Percentiles rank a stretch among this genome's conserved stretches.
Conservation (phyloP, 2,888 invertebrate genomes). For the Coenonympha glycerion region DNA sequence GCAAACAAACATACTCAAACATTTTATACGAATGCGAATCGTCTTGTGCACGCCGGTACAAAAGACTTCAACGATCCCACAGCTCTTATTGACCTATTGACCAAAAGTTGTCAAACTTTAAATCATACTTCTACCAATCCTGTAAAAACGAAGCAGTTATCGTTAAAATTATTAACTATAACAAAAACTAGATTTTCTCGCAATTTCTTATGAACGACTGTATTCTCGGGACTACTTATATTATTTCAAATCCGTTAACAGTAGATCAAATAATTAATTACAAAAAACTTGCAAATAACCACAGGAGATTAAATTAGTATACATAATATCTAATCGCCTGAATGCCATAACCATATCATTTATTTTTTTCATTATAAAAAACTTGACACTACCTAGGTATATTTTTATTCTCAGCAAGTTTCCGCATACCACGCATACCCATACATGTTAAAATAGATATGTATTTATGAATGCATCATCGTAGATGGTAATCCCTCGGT, state of each 20-base stretch:
- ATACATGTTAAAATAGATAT: not conserved
- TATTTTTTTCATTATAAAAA: slow-evolving; percentile 1
- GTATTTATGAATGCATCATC: slow-evolving; percentile 9
- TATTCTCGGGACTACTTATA: too few relatives aligned
- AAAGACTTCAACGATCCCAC: slow-evolving; percentile 43
- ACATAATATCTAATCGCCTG: not conserved
- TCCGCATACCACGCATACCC: slow-evolving; percentile 12
- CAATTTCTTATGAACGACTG: too few relatives aligned
- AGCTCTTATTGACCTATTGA: not conserved
- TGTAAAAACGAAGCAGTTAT: too few relatives aligned
- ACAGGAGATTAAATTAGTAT: not conserved
- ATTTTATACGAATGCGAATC: not conserved
- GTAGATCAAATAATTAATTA: too few relatives aligned
- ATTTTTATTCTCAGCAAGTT: slow-evolving; percentile 2
- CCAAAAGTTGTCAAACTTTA: too few relatives aligned
- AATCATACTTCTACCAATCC: too few relatives aligned
- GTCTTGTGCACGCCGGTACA: slow-evolving; percentile 26
- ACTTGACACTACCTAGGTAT: not conserved
- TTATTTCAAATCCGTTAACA: too few relatives aligned
- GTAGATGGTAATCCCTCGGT: slow-evolving; percentile 14
- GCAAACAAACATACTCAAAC: too few relatives aligned
- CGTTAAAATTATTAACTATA: too few relatives aligned
- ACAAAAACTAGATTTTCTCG: too few relatives aligned
- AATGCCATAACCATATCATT: not conserved
- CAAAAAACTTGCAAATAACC: not conserved